Percentiles rank a stretch among this genome's conserved stretches.
Evolutionary conservation across 1,140 invertebrate genomes (phyloP).

Genomic region (Sminthurinus signatus): DNA sequence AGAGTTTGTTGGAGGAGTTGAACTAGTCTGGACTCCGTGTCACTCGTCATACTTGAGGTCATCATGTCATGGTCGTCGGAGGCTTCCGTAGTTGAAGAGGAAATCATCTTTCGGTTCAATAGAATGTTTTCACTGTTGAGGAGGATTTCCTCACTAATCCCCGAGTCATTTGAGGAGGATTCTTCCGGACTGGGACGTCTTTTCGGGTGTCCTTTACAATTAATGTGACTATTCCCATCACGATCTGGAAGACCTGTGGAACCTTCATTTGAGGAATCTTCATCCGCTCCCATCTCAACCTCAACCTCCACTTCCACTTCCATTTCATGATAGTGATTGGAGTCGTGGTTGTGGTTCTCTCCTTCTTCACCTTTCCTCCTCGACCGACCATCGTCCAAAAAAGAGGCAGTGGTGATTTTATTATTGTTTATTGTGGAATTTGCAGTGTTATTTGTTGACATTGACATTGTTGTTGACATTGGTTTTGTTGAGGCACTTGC

Average conservation of each 20-base stretch:
- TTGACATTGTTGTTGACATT: background rate
- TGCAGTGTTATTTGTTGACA: no score
- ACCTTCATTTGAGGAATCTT: background rate
- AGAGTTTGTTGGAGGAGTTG: background rate
- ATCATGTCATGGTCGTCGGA: background rate
- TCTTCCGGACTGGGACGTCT: conserved; percentile 32
- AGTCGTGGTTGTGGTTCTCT: background rate
- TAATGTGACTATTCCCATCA: background rate
- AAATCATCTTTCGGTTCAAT: background rate
- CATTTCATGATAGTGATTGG: background rate
- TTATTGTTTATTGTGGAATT: background rate
- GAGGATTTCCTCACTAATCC: conserved; percentile 34
- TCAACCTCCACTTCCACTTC: conserved; percentile 12
- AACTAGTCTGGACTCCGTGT: background rate
- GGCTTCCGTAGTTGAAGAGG: background rate
- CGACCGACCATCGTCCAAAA: background rate
- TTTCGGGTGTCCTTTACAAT: background rate
- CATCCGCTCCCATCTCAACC: background rate
- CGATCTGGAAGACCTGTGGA: background rate
- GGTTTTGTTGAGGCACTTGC: background rate
- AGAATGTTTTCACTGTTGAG: background rate
- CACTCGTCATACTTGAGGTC: no score
- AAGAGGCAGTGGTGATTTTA: background rate
- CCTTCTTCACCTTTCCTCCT: background rate
- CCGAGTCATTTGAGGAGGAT: conserved; percentile 36